These are phyloP conservation scores for Neosilurus hyrtlii DNA, from an alignment of 2,797 vertebrate species.

Conservation along the genomic window DNA sequence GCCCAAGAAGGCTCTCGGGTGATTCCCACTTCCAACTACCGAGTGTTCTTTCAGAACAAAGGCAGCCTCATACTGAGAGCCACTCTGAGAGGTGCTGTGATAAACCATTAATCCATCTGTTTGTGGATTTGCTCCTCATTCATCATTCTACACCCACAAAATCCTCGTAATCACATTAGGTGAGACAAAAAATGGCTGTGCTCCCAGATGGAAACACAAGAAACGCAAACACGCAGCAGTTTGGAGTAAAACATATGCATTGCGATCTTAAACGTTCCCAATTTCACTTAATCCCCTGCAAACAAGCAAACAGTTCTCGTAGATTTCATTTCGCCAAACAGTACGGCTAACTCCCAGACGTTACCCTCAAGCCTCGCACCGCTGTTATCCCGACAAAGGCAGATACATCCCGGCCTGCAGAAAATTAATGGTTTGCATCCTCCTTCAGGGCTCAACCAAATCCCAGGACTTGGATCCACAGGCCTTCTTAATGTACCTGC, in stretches of 20 bases:
- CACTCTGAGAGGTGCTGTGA: conserved; percentile 49
- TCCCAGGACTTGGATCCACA: conserved; percentile 46
- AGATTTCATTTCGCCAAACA: conserved; percentile 31
- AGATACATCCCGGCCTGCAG: conserved; percentile 28
- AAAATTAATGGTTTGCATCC: conserved; percentile 52
- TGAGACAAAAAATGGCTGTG: conserved; percentile 53
- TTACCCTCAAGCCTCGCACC: conserved; percentile 30
- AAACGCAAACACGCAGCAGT: conserved; percentile 21
- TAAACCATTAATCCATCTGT: conserved; percentile 57
- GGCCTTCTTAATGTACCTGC: conserved; percentile 47
- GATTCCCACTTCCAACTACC: conserved; percentile 21
- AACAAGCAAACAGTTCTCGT: conserved; percentile 9
- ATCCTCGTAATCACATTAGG: conserved; percentile 56
- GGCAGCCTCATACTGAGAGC: conserved; percentile 38
- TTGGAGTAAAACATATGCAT: conserved; percentile 32
- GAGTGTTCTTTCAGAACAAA: conserved; percentile 48
- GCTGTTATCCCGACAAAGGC: conserved; percentile 36
- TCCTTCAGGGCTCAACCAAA: conserved; percentile 46
- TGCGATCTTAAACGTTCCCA: conserved; percentile 37
- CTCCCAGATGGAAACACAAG: conserved; percentile 42
- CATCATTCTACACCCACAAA: conserved; percentile 55
- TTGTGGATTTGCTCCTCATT: conserved; percentile 52
- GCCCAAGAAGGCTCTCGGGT: conserved; percentile 14
- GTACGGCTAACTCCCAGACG: conserved; percentile 17
- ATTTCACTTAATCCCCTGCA: conserved; percentile 41